These are phyloP conservation scores for Gnathonemus echidnorhynchus DNA, from an alignment of 2,113 vertebrate species.

Conservation along the genomic window DNA sequence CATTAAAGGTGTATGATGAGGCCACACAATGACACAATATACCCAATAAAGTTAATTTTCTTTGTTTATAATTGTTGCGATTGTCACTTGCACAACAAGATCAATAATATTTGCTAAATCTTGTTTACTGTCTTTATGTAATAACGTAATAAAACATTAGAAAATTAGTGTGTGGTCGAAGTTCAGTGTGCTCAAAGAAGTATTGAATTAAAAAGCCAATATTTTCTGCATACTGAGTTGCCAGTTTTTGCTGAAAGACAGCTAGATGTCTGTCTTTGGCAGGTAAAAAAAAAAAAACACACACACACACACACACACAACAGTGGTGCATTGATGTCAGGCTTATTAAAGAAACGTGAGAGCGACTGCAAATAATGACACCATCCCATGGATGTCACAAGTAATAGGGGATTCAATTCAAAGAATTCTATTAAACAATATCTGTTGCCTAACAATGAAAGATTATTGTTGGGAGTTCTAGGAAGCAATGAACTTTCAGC, in stretches of 20 bases:
- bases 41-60: not conserved
- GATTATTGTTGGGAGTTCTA: constrained; percentile 46
- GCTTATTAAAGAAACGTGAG: constrained; percentile 56
- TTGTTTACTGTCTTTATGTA: not conserved
- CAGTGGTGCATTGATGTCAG: constrained; percentile 41
- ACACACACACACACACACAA: not conserved
- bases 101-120: not conserved
- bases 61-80: not conserved
- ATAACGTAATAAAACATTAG: not conserved
- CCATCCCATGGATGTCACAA: constrained; percentile 45
- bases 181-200: not conserved
- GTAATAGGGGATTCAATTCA: constrained; percentile 49
- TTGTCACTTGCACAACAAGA: not conserved
- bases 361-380: constrained; percentile 55
- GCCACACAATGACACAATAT: not conserved
- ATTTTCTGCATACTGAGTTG: constrained; percentile 34
- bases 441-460: constrained; percentile 58
- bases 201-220: not conserved
- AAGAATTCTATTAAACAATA: constrained; percentile 51
- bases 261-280: constrained; percentile 55
- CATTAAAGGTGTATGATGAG: not conserved
- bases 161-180: not conserved
- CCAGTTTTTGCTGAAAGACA: constrained; percentile 44
- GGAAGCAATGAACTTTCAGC: constrained; percentile 60
- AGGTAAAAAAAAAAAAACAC: constrained; percentile 45